Evolutionary conservation across 2,888 invertebrate genomes (phyloP), one percentile per base, ranked within the genome.

Genomic region (Cantharis flavilabris): DNA sequence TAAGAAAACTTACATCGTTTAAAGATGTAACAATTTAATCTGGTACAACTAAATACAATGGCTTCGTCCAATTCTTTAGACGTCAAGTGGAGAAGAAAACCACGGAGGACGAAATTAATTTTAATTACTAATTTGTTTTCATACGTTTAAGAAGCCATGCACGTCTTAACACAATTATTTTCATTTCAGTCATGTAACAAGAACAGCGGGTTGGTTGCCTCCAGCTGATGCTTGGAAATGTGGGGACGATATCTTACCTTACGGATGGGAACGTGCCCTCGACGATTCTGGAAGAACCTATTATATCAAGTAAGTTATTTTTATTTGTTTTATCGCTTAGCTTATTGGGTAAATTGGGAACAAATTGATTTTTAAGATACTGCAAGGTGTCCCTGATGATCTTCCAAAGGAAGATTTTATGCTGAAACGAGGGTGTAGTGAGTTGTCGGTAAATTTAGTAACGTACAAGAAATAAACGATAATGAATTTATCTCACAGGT

Each of bases 181-280:
- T 85, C 84, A 79, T 91, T 93, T 30, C 91, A 97, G 97, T 87
- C 96, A 96, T 89, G 91, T 94, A 85, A 95, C 94, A 20, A 91
- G 94, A 84, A 94, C 95, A 0, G 94, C 96, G 1, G 94, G 95
- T 84, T 97, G 97, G 97, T 89, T 97, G 81, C 97, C 97, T 0
- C 97, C 97, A 3, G 93, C 93, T 23, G 96, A 96, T 86, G 93
- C 94, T 85, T 97, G 97, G 97, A 89, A 87, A 89, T 86, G 85
- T 87, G 86, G 89, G 84, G 88, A 87, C 82, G 91, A 92, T 76
- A 91, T 93, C 69, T 90, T 97, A 76, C 97, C 97, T 0, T 97
- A 95, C 86, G 97, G 97, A 13, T 97, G 97, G 97, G 97, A 97
- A 87, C 92, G 94, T 85, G 97, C 96, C 23, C 89, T 94, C 80